These are phyloP conservation scores for Typhlomys cinereus DNA, from an alignment of 2,113 vertebrate species.

Conservation along the genomic window DNA sequence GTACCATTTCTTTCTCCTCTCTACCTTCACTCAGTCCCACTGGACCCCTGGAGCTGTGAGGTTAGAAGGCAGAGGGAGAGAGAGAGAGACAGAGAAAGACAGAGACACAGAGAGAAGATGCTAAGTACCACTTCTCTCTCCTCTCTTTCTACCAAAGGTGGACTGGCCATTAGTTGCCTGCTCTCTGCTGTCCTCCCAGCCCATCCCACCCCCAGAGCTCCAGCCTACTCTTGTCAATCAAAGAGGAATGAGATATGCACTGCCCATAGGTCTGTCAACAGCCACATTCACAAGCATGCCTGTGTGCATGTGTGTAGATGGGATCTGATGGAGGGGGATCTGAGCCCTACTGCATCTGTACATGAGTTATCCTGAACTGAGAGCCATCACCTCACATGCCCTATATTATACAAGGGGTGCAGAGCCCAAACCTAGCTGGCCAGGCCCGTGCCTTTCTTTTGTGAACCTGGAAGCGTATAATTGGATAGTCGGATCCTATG, in stretches of 20 bases:
- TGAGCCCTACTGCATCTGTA: neutral
- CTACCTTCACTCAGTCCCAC: neutral
- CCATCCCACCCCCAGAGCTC: neutral
- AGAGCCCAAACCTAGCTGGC: neutral
- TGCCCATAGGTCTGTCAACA: neutral
- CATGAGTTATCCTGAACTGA: neutral
- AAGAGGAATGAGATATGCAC: neutral
- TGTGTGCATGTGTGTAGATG: no score
- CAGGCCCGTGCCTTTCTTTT: neutral
- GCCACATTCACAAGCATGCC: no score
- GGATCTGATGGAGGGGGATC: neutral
- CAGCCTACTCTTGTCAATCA: neutral
- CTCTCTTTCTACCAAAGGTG: neutral
- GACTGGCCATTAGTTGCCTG: neutral
- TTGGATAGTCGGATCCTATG: neutral
- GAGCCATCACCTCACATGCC: neutral
- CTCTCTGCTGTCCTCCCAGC: neutral
- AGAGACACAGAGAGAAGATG: neutral
- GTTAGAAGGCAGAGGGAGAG: neutral
- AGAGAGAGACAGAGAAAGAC: neutral
- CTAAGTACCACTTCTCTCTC: neutral
- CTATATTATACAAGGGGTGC: neutral
- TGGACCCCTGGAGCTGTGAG: rapidly evolving
- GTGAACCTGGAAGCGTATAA: neutral
- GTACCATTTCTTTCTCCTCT: neutral